These are phyloP conservation scores for Herminia tarsipennalis DNA, from an alignment of 2,888 invertebrate species.

Conservation along the genomic window DNA sequence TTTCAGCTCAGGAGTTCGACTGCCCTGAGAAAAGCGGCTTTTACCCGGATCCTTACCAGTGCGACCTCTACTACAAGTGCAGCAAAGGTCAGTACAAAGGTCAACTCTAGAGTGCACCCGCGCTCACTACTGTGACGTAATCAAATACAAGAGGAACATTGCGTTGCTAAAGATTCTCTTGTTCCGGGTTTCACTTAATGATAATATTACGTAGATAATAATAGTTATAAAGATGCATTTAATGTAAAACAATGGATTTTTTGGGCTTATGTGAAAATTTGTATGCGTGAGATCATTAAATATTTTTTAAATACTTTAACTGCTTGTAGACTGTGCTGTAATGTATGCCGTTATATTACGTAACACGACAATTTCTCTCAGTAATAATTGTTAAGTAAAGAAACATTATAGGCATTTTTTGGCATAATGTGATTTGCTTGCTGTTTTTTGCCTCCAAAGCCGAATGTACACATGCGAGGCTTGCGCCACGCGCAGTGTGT, in stretches of 20 bases:
- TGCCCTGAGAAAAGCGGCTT: conserved; percentile 91
- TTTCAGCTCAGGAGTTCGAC: conserved; percentile 85
- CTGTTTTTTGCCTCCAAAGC: no score
- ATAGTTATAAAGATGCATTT: background rate
- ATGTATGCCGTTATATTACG: no score
- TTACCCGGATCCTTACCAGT: conserved; percentile 90
- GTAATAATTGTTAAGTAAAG: no score
- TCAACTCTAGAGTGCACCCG: conserved; percentile 32
- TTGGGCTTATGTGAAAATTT: conserved; percentile 1
- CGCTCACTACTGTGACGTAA: conserved; percentile 10
- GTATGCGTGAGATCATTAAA: background rate
- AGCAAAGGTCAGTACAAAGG: conserved; percentile 84
- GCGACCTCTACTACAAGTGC: conserved; percentile 92
- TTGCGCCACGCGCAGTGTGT: no score
- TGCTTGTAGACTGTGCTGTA: no score
- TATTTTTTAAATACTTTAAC: background rate
- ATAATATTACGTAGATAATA: conserved; percentile 3
- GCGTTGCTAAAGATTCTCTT: conserved; percentile 7
- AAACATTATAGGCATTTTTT: no score
- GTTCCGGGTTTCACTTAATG: conserved; percentile 32
- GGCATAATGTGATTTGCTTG: no score
- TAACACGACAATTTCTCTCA: no score
- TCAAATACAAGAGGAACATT: conserved; percentile 13
- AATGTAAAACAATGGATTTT: background rate
- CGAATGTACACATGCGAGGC: no score